phyloP scores from a whole-genome alignment of 2,113 vertebrate genomes.

The Peromyscus leucopus region DNA sequence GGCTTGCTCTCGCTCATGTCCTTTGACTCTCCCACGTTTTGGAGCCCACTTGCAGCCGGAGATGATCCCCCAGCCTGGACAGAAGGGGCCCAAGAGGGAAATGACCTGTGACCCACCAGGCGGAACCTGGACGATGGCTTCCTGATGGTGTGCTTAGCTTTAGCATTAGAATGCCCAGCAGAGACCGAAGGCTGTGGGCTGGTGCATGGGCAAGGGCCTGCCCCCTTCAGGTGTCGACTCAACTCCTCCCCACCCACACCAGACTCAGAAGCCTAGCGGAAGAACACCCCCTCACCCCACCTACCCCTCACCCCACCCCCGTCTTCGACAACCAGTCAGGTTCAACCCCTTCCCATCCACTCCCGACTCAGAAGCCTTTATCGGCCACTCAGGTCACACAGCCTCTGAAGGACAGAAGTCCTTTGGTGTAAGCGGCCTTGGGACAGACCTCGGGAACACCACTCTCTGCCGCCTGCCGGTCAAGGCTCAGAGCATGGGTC shows the following conservation, averaged over 20 bases:
- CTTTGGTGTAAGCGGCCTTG: neutral
- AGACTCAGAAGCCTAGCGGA: neutral
- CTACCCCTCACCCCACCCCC: too few species aligned
- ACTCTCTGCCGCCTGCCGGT: too few species aligned
- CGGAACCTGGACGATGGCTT: neutral
- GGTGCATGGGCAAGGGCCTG: neutral
- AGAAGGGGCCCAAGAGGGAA: neutral
- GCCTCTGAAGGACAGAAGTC: neutral
- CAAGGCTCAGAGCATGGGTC: neutral
- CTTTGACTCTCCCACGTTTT: neutral
- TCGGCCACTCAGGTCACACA: neutral
- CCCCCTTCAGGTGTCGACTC: neutral
- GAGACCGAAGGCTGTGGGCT: neutral
- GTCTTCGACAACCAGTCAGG: neutral
- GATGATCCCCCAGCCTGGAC: rapidly evolving
- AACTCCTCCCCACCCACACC: neutral
- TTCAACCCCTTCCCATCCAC: neutral
- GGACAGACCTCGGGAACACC: neutral
- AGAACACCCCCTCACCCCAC: neutral
- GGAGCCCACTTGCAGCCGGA: neutral
- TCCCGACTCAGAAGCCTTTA: too few species aligned
- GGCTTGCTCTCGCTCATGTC: neutral
- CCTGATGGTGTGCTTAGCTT: neutral
- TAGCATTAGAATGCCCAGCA: neutral
- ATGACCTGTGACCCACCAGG: too few species aligned